Evolutionary conservation across 2,797 vertebrate species (phyloP).

Genomic region (Octomys mimax): DNA sequence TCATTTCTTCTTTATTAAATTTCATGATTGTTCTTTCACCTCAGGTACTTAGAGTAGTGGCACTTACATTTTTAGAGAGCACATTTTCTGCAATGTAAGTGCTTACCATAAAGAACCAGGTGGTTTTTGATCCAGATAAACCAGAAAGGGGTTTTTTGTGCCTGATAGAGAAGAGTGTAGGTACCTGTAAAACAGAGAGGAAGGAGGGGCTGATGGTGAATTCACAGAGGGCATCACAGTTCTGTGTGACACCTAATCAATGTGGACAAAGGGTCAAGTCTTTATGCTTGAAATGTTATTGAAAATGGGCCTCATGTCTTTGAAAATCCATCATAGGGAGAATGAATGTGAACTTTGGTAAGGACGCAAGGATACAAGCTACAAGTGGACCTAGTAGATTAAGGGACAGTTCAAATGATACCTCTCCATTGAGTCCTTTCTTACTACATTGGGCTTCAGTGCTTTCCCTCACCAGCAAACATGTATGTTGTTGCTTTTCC

Average conservation of each 20-base stretch:
- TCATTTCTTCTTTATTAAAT: conserved; percentile 84
- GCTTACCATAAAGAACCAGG: conserved; percentile 58
- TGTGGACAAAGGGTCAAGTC: conserved; percentile 7
- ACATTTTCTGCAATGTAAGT: conserved; percentile 33
- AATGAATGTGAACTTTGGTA: conserved; percentile 19
- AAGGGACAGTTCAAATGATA: conserved; percentile 52
- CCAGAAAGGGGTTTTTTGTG: neutral
- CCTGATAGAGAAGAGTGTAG: neutral
- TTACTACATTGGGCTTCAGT: neutral
- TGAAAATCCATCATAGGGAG: neutral
- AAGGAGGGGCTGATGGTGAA: neutral
- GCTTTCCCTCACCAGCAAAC: neutral
- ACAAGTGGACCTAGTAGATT: neutral
- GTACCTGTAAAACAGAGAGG: neutral
- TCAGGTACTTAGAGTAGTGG: conserved; percentile 66
- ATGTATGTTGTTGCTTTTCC: neutral
- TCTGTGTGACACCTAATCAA: conserved; percentile 27
- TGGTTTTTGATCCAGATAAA: conserved; percentile 3
- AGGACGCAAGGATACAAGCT: neutral
- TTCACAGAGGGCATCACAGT: neutral
- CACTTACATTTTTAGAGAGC: conserved; percentile 64
- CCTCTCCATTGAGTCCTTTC: neutral
- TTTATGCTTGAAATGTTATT: conserved; percentile 27
- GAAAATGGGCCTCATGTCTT: neutral
- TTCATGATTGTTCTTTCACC: conserved; percentile 72